phyloP scores from a whole-genome alignment of 2,113 vertebrate genomes.

The Archocentrus centrarchus region DNA sequence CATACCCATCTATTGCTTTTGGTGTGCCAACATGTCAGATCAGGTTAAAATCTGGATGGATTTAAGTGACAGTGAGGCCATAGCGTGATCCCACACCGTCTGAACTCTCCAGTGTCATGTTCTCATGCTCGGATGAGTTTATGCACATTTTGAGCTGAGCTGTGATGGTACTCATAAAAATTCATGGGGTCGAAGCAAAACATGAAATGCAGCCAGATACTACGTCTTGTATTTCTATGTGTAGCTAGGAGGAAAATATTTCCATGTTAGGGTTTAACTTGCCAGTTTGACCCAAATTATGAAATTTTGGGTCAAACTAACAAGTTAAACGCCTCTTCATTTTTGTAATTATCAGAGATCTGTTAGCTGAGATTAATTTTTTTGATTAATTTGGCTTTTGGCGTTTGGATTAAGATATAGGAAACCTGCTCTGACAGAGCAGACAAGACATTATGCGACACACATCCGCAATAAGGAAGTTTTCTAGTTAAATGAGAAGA shows the following conservation, averaged over 20 bases:
- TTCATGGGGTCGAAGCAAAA: slow-evolving; percentile 12
- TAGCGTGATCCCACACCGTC: slow-evolving; percentile 55
- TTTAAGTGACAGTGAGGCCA: slow-evolving; percentile 72
- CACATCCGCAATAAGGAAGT: neutral
- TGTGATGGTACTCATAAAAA: slow-evolving; percentile 46
- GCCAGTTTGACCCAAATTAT: neutral
- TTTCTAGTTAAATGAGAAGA: neutral
- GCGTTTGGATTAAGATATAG: neutral
- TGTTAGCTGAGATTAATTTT: neutral
- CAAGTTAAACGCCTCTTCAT: neutral
- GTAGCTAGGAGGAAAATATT: slow-evolving; percentile 42
- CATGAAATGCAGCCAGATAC: slow-evolving; percentile 53
- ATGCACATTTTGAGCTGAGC: slow-evolving; percentile 50
- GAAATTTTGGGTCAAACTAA: slow-evolving; percentile 3
- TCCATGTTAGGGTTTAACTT: slow-evolving; percentile 4
- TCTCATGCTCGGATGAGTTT: slow-evolving; percentile 57
- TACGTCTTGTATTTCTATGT: slow-evolving; percentile 32
- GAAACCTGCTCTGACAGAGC: neutral
- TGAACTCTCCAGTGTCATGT: slow-evolving; percentile 64
- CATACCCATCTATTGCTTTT: slow-evolving; percentile 71
- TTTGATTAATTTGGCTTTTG: neutral
- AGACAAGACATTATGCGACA: neutral
- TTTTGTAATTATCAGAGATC: neutral
- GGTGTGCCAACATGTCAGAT: slow-evolving; percentile 73
- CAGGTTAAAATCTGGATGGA: slow-evolving; percentile 60